Evolutionary conservation across 2,113 vertebrate species (phyloP), one percentile per base, ranked within the genome.

Genomic region (Globicephala melas): DNA sequence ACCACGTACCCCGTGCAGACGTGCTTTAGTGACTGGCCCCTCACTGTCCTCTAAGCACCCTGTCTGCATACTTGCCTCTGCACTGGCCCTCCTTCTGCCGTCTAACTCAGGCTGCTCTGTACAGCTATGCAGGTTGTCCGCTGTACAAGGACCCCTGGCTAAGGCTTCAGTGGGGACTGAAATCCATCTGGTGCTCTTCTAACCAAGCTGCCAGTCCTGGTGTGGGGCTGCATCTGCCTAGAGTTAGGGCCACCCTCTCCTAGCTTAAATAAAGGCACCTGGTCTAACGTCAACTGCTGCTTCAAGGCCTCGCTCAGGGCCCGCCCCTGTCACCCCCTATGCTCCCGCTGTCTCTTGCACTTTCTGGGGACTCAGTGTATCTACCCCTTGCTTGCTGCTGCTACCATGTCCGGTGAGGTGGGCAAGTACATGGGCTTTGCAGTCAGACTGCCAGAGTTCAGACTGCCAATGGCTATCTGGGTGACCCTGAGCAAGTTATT

Each of bases 221-320:
- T 2, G 20, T 41, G 8, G 33, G 38, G 26, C 86, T 47, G 47
- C 28, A 10, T 8, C n/a, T 80, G 55, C 70, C 74, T 80, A 28
- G 63, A 73, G 26, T 41, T 58, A 83, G 17, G 70, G n/a, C 14
- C 41, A 26, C 20, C 21, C 60, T 91, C 82, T 79, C 81, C 67
- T 80, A 90, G 81, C 15, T n/a, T 81, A 85, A 76, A 83, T 63
- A 36, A 74, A 79, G 60, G n/a, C 33, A 55, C 6, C 20, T 71
- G 60, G 18, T 26, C 65, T 79, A 79, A 93, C 6, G 44, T 73
- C 73, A 74, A 0, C 23, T 41, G 8, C 26, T 92, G 65, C 53
- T 81, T 62, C n/a, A 25, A 89, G 3, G 31, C 23, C 31, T 96
- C 50, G 8, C 14, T 89, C 36, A 44, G 33, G 28, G 33, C 23